Conservation (phyloP, 2,888 invertebrate species). For the Hemaris fuciformis region DNA sequence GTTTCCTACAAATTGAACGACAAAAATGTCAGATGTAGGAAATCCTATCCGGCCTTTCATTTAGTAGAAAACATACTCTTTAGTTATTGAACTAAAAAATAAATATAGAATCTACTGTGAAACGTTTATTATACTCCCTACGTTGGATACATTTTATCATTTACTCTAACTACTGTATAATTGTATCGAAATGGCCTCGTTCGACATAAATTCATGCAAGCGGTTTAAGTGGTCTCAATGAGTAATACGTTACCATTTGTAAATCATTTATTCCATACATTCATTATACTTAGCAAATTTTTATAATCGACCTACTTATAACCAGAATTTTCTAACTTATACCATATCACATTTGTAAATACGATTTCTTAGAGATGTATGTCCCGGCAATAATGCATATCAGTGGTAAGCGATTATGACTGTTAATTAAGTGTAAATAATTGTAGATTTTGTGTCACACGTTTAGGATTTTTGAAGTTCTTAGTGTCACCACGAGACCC, state of each 20-base stretch:
- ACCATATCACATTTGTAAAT: slow-evolving; percentile 59
- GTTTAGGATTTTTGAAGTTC: slow-evolving; percentile 51
- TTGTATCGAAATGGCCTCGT: neutral
- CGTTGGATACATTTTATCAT: too few relatives aligned
- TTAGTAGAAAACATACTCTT: neutral
- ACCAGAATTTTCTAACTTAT: neutral
- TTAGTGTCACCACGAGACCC: slow-evolving; percentile 49
- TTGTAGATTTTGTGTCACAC: slow-evolving; percentile 31
- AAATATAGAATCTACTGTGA: too few relatives aligned
- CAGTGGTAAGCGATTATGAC: slow-evolving; percentile 59
- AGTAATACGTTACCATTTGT: neutral
- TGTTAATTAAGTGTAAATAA: slow-evolving; percentile 49
- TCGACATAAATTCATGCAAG: neutral
- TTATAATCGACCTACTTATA: slow-evolving; percentile 5
- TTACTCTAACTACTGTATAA: too few relatives aligned
- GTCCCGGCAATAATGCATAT: slow-evolving; percentile 79
- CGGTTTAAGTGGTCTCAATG: neutral
- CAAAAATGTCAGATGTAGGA: neutral
- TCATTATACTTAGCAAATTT: neutral
- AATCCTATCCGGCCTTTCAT: neutral
- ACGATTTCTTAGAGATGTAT: slow-evolving; percentile 49
- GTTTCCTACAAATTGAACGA: neutral
- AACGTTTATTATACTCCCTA: too few relatives aligned
- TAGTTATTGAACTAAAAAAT: too few relatives aligned
- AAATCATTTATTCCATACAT: slow-evolving; percentile 6